Evolutionary conservation across 2,888 invertebrate genomes (phyloP), one percentile per base, ranked within the genome.

Genomic region (Exocentrus adspersus): DNA sequence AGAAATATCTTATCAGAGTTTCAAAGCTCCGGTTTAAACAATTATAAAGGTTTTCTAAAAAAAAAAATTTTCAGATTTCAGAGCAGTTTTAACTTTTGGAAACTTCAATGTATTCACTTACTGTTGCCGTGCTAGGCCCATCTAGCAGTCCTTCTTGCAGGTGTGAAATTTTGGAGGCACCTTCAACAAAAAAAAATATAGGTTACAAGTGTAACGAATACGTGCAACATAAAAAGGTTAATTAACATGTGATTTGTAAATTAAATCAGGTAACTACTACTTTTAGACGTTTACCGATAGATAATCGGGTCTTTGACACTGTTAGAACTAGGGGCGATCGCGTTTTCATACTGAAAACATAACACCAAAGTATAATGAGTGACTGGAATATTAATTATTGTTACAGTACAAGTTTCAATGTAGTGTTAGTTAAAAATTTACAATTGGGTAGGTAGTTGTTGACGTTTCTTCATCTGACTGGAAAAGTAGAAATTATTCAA

Each of bases 81-180:
- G n/a, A n/a, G n/a, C n/a, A n/a, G n/a, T n/a, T n/a, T n/a, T n/a
- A n/a, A n/a, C n/a, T n/a, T 37, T 37, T 14, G 37, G 37, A 5
- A 2, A 37, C 12, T 24, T 24, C 24, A n/a, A 46, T 32, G 2
- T 12, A 5, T n/a, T n/a, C 37, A 46, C 57, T 46, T 32, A 57
- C 57, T 46, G 57, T 32, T 57, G 57, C 21, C 16, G 30, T 12
- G 16, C 30, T 32, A 51, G n/a, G 19, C 32, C n/a, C 30, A 30
- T 56, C 12, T 45, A 56, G 19, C 56, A 30, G 30, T 20, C 46
- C 20, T 57, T 32, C 19, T 16, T 46, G 32, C 57, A 57, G 57
- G 57, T 57, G 57, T 46, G 14, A 16, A 30, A 46, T 45, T 46
- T 30, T 30, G 20, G 46, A 30, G 6, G 46, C 57, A 57, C 57